phyloP scores from a whole-genome alignment of 1,140 invertebrate species.

The Zophobas morio region DNA sequence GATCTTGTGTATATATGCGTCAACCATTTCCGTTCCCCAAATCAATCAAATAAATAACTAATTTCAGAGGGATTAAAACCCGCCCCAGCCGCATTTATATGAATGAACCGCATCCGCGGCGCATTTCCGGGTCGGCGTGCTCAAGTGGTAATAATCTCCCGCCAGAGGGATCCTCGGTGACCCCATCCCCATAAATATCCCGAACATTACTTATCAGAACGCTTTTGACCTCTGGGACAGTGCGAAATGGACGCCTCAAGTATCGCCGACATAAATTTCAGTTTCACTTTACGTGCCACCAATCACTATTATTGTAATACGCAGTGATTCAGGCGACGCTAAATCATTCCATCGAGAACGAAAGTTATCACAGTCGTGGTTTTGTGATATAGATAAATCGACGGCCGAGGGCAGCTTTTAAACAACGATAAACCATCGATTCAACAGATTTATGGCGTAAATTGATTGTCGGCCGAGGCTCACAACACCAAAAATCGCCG shows the following conservation, averaged over 20 bases:
- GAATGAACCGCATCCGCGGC: neutral
- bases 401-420: conserved; percentile 35
- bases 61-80: too few relatives aligned
- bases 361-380: conserved; percentile 44
- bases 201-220: conserved; percentile 16
- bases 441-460: conserved; percentile 30
- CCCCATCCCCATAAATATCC: conserved; percentile 25
- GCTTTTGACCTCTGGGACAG: conserved; percentile 32
- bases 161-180: neutral
- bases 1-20: too few relatives aligned
- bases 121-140: neutral
- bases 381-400: conserved; percentile 41
- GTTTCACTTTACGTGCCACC: conserved; percentile 47
- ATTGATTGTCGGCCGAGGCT: conserved; percentile 15
- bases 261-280: conserved; percentile 41
- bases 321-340: conserved; percentile 27
- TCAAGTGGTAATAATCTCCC: conserved; percentile 3
- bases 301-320: conserved; percentile 47
- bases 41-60: too few relatives aligned
- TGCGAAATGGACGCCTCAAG: conserved; percentile 23
- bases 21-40: too few relatives aligned
- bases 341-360: conserved; percentile 45
- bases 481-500: conserved; percentile 17
- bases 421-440: conserved; percentile 38
- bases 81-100: too few relatives aligned